These are phyloP conservation scores for Leptoclinus maculatus DNA, from an alignment of 2,797 vertebrate species.

Conservation along the genomic window DNA sequence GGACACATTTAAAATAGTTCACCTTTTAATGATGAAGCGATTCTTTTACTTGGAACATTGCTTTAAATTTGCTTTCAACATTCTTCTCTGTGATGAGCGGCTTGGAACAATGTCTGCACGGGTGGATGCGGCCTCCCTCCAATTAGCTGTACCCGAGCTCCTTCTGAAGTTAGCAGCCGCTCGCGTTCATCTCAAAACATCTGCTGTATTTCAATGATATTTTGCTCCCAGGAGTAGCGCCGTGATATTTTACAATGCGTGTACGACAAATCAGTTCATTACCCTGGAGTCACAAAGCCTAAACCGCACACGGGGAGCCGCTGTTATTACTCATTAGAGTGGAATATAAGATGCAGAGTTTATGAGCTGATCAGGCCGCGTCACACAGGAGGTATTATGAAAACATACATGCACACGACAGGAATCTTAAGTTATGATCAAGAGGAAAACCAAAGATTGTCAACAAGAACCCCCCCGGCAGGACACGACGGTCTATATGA, in stretches of 20 bases:
- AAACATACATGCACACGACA: neutral
- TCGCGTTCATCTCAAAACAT: slow-evolving; percentile 43
- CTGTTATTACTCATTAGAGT: neutral
- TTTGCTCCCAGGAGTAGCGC: neutral
- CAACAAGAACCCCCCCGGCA: neutral
- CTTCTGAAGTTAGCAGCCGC: slow-evolving; percentile 16
- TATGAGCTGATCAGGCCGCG: neutral
- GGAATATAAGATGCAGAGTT: neutral
- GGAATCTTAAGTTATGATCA: slow-evolving; percentile 11
- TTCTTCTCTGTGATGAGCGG: neutral
- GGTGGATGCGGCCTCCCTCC: slow-evolving; percentile 26
- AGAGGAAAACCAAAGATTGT: slow-evolving; percentile 11
- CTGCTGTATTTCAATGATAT: slow-evolving; percentile 25
- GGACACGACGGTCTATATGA: neutral
- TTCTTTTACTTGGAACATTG: neutral
- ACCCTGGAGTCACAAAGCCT: neutral
- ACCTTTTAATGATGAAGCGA: neutral
- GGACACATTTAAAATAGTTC: too few species aligned
- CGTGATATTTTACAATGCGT: slow-evolving; percentile 1
- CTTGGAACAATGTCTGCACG: slow-evolving; percentile 32
- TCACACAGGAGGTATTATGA: neutral
- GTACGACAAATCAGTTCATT: neutral
- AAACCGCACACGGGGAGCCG: neutral
- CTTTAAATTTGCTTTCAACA: too few species aligned
- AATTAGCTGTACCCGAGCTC: slow-evolving; percentile 40